These are phyloP conservation scores for Macrotus californicus DNA, from an alignment of 2,113 vertebrate species.

Conservation along the genomic window DNA sequence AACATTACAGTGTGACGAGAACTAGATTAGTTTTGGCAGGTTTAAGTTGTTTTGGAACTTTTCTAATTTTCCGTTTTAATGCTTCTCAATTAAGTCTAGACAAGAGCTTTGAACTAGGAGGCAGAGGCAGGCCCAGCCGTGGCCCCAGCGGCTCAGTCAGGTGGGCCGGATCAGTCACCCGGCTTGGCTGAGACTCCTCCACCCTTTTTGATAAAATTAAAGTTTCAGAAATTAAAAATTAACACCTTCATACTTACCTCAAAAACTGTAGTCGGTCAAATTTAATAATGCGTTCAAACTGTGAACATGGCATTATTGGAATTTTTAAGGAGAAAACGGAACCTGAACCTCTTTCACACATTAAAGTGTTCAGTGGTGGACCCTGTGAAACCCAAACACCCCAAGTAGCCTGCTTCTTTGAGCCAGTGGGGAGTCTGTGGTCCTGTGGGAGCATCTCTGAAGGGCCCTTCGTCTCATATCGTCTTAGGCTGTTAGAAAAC, in stretches of 20 bases:
- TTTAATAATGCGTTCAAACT: not conserved
- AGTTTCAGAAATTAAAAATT: not conserved
- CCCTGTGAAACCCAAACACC: not conserved
- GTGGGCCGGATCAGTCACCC: not conserved
- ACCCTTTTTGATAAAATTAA: not conserved
- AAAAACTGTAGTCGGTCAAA: not conserved
- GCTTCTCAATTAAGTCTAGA: slow-evolving; percentile 18
- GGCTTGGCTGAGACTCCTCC: not conserved
- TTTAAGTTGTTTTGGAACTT: slow-evolving; percentile 9
- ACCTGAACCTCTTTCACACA: not conserved
- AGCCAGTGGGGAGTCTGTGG: not conserved
- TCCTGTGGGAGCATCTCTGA: not conserved
- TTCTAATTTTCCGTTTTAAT: slow-evolving; percentile 16
- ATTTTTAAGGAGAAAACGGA: not conserved
- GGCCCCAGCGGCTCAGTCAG: accelerated
- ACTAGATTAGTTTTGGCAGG: not conserved
- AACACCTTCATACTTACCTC: not conserved
- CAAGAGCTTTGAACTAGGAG: not conserved
- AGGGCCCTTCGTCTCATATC: not conserved
- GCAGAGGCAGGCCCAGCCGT: not conserved
- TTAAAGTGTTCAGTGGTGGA: not conserved
- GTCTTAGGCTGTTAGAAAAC: not conserved
- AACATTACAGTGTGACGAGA: not conserved
- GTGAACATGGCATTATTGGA: not conserved
- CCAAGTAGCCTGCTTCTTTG: not conserved